Base-by-base conservation (phyloP, 2,113 vertebrate species). In the Accipiter virgatus region DNA sequence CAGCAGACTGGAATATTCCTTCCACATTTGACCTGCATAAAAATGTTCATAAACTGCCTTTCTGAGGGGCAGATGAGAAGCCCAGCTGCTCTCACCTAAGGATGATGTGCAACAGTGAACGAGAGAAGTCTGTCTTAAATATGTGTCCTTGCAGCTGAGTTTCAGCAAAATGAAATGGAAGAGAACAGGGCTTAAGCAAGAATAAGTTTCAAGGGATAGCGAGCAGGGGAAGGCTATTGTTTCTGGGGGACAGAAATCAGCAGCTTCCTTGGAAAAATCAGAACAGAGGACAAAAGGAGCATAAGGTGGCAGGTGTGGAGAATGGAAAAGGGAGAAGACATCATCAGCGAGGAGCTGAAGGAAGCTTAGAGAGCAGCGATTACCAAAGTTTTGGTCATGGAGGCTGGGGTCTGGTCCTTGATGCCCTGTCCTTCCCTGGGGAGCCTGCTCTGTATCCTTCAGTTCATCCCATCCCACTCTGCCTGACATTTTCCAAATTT, bases 11-110 rank as follows among this genome's bases (percentile, higher is more conserved):
- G 55, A 92, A 52, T 71, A 87, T 78, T 87, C 68, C 70, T 94
- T 96, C 88, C 42, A 43, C 65, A 75, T 96, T 95, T 94, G 32
- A 86, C 82, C 56, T 95, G 85, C 27, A 2, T 89, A 34, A 93
- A 86, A 78, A 67, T 86, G 40, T 93, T 95, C 87, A 79, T 84
- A 79, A 93, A 95, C 71, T 73, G 68, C 70, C 77, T 90, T 79
- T 78, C 11, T 0, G 9, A 90, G 82, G 73, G 75, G 23, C 62
- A 90, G 36, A 85, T 68, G 82, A 92, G 86, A 86, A 86, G 25
- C 66, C 83, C 89, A 73, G 91, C 72, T 95, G 40, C 86, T 89
- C 67, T 90, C 56, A 62, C 40, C 32, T 65, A 7, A 81, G 63
- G 75, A 31, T 83, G 70, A 50, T 48, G 89, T 50, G 53, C 77